These are phyloP conservation scores for Cerceris ruficornis DNA, from an alignment of 2,888 invertebrate species.

Conservation along the genomic window DNA sequence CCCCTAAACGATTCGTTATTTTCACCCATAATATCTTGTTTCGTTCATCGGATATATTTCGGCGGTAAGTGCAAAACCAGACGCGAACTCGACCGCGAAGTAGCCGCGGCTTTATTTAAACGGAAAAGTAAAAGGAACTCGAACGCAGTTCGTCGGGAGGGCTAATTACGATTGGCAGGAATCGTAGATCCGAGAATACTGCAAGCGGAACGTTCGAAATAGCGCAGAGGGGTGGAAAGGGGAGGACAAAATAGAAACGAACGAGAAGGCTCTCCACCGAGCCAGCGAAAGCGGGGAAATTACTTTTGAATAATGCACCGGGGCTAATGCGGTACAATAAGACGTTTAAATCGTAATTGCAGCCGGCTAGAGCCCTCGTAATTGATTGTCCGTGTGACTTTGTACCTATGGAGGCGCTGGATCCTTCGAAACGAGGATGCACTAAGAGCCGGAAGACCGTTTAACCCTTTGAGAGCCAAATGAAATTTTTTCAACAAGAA, in stretches of 20 bases:
- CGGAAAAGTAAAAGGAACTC: no score
- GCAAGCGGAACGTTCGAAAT: background rate
- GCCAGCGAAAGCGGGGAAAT: slow-evolving; percentile 36
- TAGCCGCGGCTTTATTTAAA: background rate
- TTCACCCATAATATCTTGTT: background rate
- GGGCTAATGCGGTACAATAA: slow-evolving; percentile 45
- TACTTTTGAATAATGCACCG: slow-evolving; percentile 56
- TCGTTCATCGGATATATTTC: background rate
- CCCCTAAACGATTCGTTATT: background rate
- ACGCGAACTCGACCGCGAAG: background rate
- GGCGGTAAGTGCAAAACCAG: background rate
- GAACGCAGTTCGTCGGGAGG: no score
- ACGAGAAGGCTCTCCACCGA: no score
- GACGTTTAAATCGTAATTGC: slow-evolving; percentile 59
- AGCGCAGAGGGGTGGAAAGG: background rate
- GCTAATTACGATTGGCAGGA: background rate
- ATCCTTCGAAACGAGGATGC: background rate
- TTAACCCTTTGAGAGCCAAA: no score
- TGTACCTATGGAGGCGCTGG: slow-evolving; percentile 1
- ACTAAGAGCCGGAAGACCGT: no score
- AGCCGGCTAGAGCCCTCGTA: slow-evolving; percentile 37
- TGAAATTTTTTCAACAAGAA: no score
- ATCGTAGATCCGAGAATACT: background rate
- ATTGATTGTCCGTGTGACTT: slow-evolving; percentile 32
- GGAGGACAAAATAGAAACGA: background rate